Conservation (phyloP, 2,888 invertebrate genomes). For the Linnaemya vulpina region DNA sequence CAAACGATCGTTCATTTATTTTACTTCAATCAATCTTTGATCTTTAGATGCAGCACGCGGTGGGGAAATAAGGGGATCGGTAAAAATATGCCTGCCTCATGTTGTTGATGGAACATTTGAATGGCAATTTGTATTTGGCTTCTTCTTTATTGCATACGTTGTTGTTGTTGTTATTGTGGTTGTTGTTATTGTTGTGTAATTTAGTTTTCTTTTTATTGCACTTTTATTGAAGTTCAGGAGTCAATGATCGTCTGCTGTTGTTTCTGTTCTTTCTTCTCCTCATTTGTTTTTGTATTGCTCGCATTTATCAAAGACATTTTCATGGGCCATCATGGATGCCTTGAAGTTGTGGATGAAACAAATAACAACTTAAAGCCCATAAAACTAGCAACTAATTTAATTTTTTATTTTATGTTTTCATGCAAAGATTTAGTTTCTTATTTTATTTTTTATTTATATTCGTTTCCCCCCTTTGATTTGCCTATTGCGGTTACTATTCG, state of each 20-base stretch:
- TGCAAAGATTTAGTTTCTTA: conserved; percentile 28
- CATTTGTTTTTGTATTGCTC: conserved; percentile 36
- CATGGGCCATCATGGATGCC: conserved; percentile 15
- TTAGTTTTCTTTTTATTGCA: conserved; percentile 62
- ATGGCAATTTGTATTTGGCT: conserved; percentile 66
- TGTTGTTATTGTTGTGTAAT: conserved; percentile 5
- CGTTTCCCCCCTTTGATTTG: conserved; percentile 51
- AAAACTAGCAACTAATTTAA: conserved; percentile 67
- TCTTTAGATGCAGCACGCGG: conserved; percentile 47
- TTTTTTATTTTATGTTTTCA: conserved; percentile 41
- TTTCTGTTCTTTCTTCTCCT: conserved; percentile 17
- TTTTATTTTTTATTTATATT: neutral
- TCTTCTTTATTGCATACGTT: neutral
- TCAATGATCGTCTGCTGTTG: conserved; percentile 71
- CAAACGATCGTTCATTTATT: conserved; percentile 55
- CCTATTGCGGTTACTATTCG: conserved; percentile 58
- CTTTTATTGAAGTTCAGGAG: conserved; percentile 73
- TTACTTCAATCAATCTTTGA: conserved; percentile 65
- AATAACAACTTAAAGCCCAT: conserved; percentile 54
- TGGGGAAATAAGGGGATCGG: neutral
- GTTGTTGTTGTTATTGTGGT: conserved; percentile 6
- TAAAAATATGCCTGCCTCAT: conserved; percentile 50
- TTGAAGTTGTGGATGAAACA: conserved; percentile 38
- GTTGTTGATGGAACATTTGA: conserved; percentile 66
- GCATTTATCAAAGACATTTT: conserved; percentile 59